Base-by-base conservation (phyloP, 2,797 vertebrate species). In the Acanthurus lineatus region DNA sequence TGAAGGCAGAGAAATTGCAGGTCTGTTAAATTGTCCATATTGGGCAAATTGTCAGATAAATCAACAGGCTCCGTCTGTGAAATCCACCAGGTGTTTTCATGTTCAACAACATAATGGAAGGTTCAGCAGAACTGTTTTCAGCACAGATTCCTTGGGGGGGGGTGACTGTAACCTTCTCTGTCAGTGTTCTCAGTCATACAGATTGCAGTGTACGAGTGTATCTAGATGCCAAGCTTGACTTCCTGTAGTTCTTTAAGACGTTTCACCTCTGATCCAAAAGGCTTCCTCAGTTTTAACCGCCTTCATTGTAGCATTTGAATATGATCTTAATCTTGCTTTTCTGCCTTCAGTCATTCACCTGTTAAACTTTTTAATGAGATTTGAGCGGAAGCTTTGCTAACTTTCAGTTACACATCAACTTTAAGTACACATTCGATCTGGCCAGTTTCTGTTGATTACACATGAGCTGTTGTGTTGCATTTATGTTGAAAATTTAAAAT, bases 51-150 rank as follows among this genome's bases (percentile, higher is more conserved):
- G 56, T 61, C 66, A 52, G 66, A 83, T 73, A 56, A 25, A 80
- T 89, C 76, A 85, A 19, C 52, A 47, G 63, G 15, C 38, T 69
- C 14, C 68, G 63, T 58, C 59, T 66, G 81, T 83, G 72, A 81
- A 87, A 83, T 77, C 47, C 38, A 88, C 77, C 88, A 84, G 89
- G 69, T 90, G 84, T 78, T 69, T 42, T 63, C 48, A 11, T 20
- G 64, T 64, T 40, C 20, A 70, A 63, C 52, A 32, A 48, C 58
- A 25, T 51, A 52, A 58, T 2, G 25, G 45, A 25, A 9, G 68
- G 53, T 7, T 45, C 69, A 73, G 60, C 60, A 61, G 68, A 65
- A 69, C 32, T 7, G 69, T 35, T 49, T 68, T 65, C 56, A 28
- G 58, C 49, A 40, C 70, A 57, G 42, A 71, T 0, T 45, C 45